Evolutionary conservation across 2,113 vertebrate species (phyloP).

Genomic region (Microtus richardsoni): DNA sequence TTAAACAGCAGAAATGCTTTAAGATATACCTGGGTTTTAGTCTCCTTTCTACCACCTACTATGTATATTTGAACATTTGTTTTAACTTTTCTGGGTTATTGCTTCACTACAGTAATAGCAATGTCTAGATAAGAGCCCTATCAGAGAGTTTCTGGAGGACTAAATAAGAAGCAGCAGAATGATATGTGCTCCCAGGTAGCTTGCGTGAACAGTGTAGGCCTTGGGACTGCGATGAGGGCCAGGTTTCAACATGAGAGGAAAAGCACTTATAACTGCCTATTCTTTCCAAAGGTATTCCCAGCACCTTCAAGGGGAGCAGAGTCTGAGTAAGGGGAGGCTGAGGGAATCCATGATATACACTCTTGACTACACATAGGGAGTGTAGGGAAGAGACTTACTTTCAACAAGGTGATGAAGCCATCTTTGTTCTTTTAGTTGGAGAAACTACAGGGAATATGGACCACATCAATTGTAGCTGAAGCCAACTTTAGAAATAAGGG

Average conservation of each 20-base stretch:
- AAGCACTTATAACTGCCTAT: background rate
- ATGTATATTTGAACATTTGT: background rate
- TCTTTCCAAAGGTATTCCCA: fast-evolving
- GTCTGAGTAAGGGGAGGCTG: background rate
- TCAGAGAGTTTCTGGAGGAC: background rate
- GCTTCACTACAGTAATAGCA: background rate
- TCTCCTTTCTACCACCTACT: background rate
- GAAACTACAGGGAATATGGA: background rate
- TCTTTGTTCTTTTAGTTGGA: background rate
- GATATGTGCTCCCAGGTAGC: too few relatives aligned
- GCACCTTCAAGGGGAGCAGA: background rate
- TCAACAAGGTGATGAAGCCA: background rate
- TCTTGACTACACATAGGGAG: background rate
- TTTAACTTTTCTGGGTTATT: background rate
- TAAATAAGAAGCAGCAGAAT: background rate
- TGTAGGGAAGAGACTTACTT: background rate
- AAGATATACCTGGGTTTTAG: background rate
- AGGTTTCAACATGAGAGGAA: background rate
- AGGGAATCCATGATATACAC: too few relatives aligned
- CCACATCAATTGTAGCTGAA: background rate
- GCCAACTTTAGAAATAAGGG: background rate
- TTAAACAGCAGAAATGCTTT: background rate
- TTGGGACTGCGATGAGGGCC: too few relatives aligned
- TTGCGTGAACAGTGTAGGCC: background rate
- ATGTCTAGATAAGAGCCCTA: background rate